Evolutionary conservation across 92 coral and sea anemone genomes (phyloP).

Genomic region (Pocillopora meandrina): DNA sequence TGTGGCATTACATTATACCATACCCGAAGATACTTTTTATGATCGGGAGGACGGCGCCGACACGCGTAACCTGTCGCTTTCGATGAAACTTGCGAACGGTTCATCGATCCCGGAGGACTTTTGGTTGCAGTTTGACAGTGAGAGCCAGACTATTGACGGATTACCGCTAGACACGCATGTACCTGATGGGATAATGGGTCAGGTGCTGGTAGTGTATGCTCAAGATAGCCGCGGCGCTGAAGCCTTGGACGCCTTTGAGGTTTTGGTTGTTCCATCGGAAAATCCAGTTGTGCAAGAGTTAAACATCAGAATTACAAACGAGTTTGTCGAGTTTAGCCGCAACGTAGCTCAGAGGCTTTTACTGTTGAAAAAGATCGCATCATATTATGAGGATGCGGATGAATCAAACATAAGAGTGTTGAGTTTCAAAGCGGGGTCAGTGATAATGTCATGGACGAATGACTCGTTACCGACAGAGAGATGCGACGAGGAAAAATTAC

Average conservation of each 20-base stretch:
- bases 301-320: constrained; percentile 52
- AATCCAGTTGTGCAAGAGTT: constrained; percentile 68
- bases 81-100: constrained; percentile 36
- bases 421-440: constrained; percentile 70
- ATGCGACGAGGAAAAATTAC: constrained; percentile 69
- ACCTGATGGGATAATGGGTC: constrained; percentile 55
- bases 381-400: constrained; percentile 73
- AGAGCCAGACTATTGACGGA: constrained; percentile 75
- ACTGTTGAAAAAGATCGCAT: constrained; percentile 61
- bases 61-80: constrained; percentile 73
- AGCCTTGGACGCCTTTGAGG: constrained; percentile 84
- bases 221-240: constrained; percentile 63
- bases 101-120: constrained; percentile 56
- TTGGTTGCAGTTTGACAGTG: constrained; percentile 82
- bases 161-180: constrained; percentile 74
- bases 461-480: constrained; percentile 75
- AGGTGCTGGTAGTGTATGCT: constrained; percentile 72
- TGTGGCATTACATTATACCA: constrained; percentile 57
- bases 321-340: constrained; percentile 59
- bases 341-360: constrained; percentile 69
- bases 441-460: constrained; percentile 87
- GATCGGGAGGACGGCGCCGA: constrained; percentile 83
- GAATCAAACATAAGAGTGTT: constrained; percentile 61
- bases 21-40: constrained; percentile 88
- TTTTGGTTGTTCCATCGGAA: constrained; percentile 51